Conservation (phyloP, 2,888 invertebrate species). For the Prostheceraeus crozeri region DNA sequence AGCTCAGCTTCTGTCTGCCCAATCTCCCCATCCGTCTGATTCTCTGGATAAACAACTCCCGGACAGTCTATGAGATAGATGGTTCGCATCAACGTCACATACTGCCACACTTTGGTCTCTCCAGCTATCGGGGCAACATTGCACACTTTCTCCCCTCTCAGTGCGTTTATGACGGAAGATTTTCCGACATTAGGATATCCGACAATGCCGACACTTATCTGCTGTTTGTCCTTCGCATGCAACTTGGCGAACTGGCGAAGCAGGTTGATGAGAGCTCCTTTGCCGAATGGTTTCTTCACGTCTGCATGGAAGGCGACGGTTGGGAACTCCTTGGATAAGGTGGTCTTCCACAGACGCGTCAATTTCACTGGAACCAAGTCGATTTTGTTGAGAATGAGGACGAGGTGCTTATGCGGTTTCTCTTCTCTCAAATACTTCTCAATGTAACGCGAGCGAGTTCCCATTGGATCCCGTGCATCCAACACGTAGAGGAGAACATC, state of each 20-base stretch:
- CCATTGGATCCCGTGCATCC: constrained; percentile 92
- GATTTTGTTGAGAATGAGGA: constrained; percentile 88
- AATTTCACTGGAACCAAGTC: constrained; percentile 90
- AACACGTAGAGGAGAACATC: constrained; percentile 90
- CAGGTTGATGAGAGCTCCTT: constrained; percentile 89
- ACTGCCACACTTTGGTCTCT: constrained; percentile 83
- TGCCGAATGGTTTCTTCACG: constrained; percentile 94
- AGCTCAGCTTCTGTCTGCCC: constrained; percentile 79
- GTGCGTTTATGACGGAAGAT: constrained; percentile 91
- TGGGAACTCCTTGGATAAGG: constrained; percentile 85
- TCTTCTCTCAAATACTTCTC: constrained; percentile 84
- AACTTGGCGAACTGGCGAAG: constrained; percentile 80
- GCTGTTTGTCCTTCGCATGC: constrained; percentile 81
- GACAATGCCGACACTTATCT: constrained; percentile 96
- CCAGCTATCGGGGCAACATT: constrained; percentile 97
- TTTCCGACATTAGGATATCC: constrained; percentile 99
- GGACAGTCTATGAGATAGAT: constrained; percentile 98
- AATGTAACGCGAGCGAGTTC: constrained; percentile 84
- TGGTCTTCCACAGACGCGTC: constrained; percentile 91
- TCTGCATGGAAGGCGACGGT: constrained; percentile 97
- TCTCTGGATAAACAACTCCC: constrained; percentile 82
- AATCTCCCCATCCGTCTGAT: constrained; percentile 55
- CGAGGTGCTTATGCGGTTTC: constrained; percentile 89
- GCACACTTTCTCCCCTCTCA: constrained; percentile 79
- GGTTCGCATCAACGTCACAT: constrained; percentile 89